These are phyloP conservation scores for Sinohyriopsis cumingii DNA, from an alignment of 2,888 invertebrate species.

Conservation along the genomic window DNA sequence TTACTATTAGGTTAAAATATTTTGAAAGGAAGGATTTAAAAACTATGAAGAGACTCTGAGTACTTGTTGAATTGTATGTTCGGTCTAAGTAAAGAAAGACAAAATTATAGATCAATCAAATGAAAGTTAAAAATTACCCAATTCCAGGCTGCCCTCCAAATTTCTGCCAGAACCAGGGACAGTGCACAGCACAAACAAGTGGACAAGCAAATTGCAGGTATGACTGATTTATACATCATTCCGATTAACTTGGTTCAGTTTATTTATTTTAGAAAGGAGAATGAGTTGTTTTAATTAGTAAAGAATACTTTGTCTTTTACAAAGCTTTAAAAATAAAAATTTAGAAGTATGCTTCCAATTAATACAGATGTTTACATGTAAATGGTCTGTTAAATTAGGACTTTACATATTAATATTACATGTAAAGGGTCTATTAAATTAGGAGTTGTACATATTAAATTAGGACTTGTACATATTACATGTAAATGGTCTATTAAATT, in stretches of 20 bases:
- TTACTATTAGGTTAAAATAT: background rate
- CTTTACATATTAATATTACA: too few relatives aligned
- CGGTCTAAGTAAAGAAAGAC: background rate
- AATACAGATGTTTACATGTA: too few relatives aligned
- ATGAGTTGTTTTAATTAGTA: too few relatives aligned
- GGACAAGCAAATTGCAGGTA: constrained; percentile 39
- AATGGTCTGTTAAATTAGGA: too few relatives aligned
- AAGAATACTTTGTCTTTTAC: too few relatives aligned
- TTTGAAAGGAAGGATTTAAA: background rate
- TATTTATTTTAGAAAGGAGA: too few relatives aligned
- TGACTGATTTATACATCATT: background rate
- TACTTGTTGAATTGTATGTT: background rate
- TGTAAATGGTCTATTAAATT: too few relatives aligned
- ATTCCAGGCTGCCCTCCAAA: constrained; percentile 35
- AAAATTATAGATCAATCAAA: constrained; percentile 1
- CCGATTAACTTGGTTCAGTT: background rate
- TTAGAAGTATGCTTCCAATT: too few relatives aligned
- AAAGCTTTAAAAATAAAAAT: too few relatives aligned
- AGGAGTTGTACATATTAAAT: too few relatives aligned
- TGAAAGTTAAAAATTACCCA: background rate
- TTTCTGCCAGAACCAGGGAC: constrained; percentile 54
- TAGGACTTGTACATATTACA: too few relatives aligned
- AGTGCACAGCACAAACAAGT: constrained; percentile 28
- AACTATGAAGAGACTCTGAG: background rate
- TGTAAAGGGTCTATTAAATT: too few relatives aligned